A percentile compares a stretch with the other conserved stretches of the same genome.
Conservation (phyloP, 2,113 vertebrate species). For the Drymodes brunneopygia region DNA sequence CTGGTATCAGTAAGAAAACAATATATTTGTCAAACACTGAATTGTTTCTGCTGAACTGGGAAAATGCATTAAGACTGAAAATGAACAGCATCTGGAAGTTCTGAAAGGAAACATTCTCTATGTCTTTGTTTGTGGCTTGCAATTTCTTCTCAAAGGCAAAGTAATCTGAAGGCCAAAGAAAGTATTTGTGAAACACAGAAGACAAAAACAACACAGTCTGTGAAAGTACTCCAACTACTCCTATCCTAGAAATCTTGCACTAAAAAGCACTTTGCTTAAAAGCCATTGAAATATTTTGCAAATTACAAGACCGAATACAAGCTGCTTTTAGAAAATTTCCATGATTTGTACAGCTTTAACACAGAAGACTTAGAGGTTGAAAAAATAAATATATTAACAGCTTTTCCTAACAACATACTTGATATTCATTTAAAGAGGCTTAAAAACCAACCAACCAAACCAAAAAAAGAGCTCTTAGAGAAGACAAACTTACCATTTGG, state of each 20-base stretch:
- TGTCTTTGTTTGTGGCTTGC: not conserved
- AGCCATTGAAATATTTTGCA: not conserved
- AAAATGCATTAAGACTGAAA: not conserved
- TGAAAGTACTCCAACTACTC: not conserved
- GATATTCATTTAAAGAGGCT: not conserved
- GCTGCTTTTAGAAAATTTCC: not conserved
- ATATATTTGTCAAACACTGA: not conserved
- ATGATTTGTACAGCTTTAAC: not conserved
- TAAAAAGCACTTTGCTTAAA: not conserved
- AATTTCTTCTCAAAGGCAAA: not conserved
- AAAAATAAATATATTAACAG: not conserved
- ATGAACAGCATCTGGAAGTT: not conserved
- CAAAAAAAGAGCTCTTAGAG: not conserved
- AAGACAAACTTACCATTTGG: conserved; percentile 87
- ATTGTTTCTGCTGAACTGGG: not conserved
- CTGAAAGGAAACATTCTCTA: not conserved
- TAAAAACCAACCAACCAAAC: not conserved
- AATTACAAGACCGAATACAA: not conserved
- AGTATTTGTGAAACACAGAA: not conserved
- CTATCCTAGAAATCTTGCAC: not conserved
- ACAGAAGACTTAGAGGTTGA: not conserved
- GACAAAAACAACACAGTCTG: not conserved
- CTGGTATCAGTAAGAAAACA: conserved; percentile 68
- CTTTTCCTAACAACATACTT: not conserved
- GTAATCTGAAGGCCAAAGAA: not conserved